Evolutionary conservation across 2,888 invertebrate species (phyloP), one percentile per base, ranked within the genome.

Genomic region (Cephonodes hylas): DNA sequence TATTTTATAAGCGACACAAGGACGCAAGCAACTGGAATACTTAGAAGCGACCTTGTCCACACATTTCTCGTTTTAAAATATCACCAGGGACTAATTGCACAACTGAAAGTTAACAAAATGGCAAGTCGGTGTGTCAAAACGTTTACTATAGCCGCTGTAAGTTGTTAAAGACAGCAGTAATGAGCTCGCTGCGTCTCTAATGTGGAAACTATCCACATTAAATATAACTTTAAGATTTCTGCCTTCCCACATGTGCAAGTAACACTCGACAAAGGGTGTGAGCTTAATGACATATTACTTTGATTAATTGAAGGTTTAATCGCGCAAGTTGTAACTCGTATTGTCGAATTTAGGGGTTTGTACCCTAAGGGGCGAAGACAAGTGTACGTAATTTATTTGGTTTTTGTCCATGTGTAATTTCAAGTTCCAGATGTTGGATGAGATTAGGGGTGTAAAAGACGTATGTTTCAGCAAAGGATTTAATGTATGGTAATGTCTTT

Each of bases 181-280:
- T 73, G 78, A 76, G 73, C 58, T 63, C 62, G 61, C 64, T 63
- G 68, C 63, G 63, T 63, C 68, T 66, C 69, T 74, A 78, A 80
- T 77, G 72, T 68, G 62, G 63, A 65, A 79, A 80, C 72, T 80
- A 79, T 75, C 66, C 66, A 67, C 74, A 80, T 78, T 76, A 74
- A 71, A 77, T 75, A 74, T 71, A 70, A 75, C 70, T 77, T 75
- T 67, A 72, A 72, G 68, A 73, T 76, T 73, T 69, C 66, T 64
- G 58, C 56, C 62, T 46, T 42, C 5, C 48, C 45, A 27, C 13
- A 53, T 53, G 31, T 53, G 38, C 38, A 46, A 46, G 46, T 25
- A 23, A 46, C 23, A 25, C 22, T 38, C n/a, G 25, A 20, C 18
- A 53, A 53, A 53, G 53, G 53, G 15, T 15, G 46, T 46, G 53